Base-by-base conservation (phyloP, 1,140 invertebrate species). In the Camponotus pennsylvanicus region DNA sequence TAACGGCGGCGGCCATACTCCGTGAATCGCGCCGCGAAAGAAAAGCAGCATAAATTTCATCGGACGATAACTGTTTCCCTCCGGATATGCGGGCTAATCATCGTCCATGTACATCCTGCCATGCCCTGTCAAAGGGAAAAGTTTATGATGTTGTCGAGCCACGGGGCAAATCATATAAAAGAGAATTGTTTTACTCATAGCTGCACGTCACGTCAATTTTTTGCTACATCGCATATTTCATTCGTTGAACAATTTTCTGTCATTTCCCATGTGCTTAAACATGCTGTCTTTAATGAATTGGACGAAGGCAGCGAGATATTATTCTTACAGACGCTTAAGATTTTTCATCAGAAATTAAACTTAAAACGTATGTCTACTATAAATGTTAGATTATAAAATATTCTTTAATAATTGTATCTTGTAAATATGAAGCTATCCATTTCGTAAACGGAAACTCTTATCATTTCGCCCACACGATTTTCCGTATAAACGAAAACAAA, bases 21-120 rank as follows among this genome's bases (percentile, higher is more conserved):
- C 21, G 40, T 49, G 63, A 79, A 67, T 79, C 63, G 59, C 79
- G 27, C 59, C 18, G 32, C 27, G 75, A 61, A 86, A 86, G 75
- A 77, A 78, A 21, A 67, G 61, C 76, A n/a, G 52, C 49, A 85
- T 86, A 86, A 86, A 86, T 86, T 80, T 79, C 27, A 78, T 69
- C 18, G 76, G 61, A 79, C 52, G 75, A 78, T 86, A 86, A 80
- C 73, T 78, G 71, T 69, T 70, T 80, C 27, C 32, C 49, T 52
- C 61, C 52, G 82, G 61, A 67, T 69, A 59, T 13, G 64, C 61
- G 49, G 52, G 45, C 59, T 64, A 85, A 85, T 85, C 73, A 85
- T 78, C 82, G 73, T 42, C 21, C 82, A 21, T 75, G 82, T 84
- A 77, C 6, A 66, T 37, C 4, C 49, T 40, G 57, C 42, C 59